phyloP scores from a whole-genome alignment of 2,797 vertebrate genomes.

The Poecilia velifera region DNA sequence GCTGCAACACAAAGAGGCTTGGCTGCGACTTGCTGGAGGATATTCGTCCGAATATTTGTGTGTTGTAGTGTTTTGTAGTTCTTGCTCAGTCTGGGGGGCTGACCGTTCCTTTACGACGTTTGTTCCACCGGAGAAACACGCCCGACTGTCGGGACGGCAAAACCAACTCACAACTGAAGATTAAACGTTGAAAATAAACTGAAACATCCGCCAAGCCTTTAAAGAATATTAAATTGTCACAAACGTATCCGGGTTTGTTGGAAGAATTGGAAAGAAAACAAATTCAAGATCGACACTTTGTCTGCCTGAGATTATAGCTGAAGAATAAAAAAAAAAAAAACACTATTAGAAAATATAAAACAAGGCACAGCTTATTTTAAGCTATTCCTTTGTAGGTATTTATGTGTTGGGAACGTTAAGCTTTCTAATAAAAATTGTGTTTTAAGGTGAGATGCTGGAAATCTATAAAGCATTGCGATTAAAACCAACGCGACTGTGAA shows the following conservation, averaged over 20 bases:
- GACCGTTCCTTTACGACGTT: background rate
- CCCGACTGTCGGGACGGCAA: background rate
- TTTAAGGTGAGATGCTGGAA: background rate
- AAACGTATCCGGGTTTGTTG: background rate
- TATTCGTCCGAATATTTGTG: background rate
- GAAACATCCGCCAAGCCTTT: background rate
- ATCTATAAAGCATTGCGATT: background rate
- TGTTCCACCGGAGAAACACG: background rate
- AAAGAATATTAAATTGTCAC: background rate
- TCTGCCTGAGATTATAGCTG: background rate
- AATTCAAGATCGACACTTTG: background rate
- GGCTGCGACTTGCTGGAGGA: background rate
- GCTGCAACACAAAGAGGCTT: background rate
- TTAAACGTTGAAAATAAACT: background rate
- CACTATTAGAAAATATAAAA: background rate
- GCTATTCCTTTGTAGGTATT: background rate
- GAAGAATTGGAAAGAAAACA: background rate
- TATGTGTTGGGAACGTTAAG: background rate
- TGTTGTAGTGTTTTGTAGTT: background rate
- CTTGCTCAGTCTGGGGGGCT: background rate
- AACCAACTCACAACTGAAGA: background rate
- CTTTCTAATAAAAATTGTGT: background rate
- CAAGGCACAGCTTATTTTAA: background rate
- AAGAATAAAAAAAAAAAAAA: background rate
- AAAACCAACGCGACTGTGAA: background rate